Evolutionary conservation across 2,888 invertebrate species (phyloP), one percentile per base, ranked within the genome.

Genomic region (Antheraea assamensis): DNA sequence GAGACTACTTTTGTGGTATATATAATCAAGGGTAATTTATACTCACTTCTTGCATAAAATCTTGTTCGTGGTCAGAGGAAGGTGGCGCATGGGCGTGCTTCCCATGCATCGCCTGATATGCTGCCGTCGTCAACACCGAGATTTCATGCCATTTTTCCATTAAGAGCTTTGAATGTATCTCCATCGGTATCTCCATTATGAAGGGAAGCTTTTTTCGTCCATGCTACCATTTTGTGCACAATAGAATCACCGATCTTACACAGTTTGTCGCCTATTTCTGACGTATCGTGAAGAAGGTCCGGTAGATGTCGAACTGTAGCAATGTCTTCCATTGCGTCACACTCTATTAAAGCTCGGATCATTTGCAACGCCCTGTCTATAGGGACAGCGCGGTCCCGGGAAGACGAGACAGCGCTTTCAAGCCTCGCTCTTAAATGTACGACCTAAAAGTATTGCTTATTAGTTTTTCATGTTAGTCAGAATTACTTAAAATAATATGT

Each of bases 121-220:
- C 98, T 75, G 98, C 98, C 76, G 98, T 98, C 78, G 98, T 98
- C 83, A 98, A 95, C 83, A 98, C 98, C 85, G 98, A 96, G 85
- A 98, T 97, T 95, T 98, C 98, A 92, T 99, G 99, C 99, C 99
- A 99, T 93, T 99, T 98, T 94, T 98, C 98, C 87, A 99, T 99
- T 86, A 99, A 95, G 82, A 99, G 95, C 94, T 98, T 97, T 78
- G 99, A 99, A 92, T 98, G 99, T 82, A 98, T 98, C 94, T 99
- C 98, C 85, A 99, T 98, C 73, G 99, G 99, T 82, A 99, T 96
- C 94, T 99, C 98, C 92, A 97, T 96, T 92, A 99, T 99, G 95
- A 99, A 99, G 75, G 99, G 99, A 92, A 99, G 95, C 94, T 98
- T 97, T 93, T n/a, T 99, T 99, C 85, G 99, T 99, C 99, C 99